Evolutionary conservation across 2,888 invertebrate species (phyloP), one percentile per base, ranked within the genome.

Genomic region (Xanthia icteritia): DNA sequence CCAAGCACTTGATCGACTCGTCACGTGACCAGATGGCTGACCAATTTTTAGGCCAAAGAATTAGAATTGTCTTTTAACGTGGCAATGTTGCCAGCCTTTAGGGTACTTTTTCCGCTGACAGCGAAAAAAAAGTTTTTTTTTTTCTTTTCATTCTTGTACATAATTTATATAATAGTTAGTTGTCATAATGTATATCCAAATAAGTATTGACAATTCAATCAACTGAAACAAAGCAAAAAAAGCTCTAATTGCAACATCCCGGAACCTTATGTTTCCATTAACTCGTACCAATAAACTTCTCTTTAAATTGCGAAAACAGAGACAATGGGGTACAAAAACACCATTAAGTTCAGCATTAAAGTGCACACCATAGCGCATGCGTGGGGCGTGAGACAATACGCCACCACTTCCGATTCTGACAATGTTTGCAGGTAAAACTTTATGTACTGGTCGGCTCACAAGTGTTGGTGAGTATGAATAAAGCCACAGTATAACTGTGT

Each of bases 321-420:
- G 83, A 89, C 92, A 92, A 80, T 83, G 48, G 64, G 39, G 27
- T 27, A 31, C 42, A 74, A 86, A 80, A 82, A 66, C 3, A 20
- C 79, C 81, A 85, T 76, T 72, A 79, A 82, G 89, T 78, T 78
- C 77, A 74, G 65, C 79, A 87, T 78, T 82, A 80, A 80, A 90
- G 90, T 92, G 90, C 91, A 83, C 89, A 90, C 90, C 90, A 91
- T 83, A 77, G 83, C 85, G 89, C 85, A 76, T 75, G 83, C 73
- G 70, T 67, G 86, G 92, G 94, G 95, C 94, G 95, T 94, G 95
- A 94, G 95, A 95, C 96, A 95, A 94, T 94, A 94, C 91, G 65
- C 87, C 89, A 88, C 90, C 92, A 95, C 95, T 96, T 96, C 95
- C 96, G 94, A 94, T 90, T 89, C 89, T 58, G 73, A 87, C 85